Percentiles rank a stretch among this genome's conserved stretches.
Evolutionary conservation across 2,797 vertebrate species (phyloP).

Genomic region (Sylvia borin): DNA sequence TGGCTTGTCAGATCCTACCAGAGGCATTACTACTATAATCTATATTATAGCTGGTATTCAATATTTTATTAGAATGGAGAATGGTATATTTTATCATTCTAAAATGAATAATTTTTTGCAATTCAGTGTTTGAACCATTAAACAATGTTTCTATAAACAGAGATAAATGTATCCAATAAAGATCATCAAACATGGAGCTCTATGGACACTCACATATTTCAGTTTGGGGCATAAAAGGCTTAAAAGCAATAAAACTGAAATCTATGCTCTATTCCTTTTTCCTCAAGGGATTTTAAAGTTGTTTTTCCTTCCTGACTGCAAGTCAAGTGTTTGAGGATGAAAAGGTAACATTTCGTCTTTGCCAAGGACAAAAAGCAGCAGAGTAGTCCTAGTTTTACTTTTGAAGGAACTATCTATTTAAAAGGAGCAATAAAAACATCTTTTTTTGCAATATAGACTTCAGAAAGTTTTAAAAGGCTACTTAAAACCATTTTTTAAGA

Average conservation of each 20-base stretch:
- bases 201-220: constrained; percentile 34
- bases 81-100: constrained; percentile 24
- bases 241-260: constrained; percentile 38
- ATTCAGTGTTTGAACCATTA: constrained; percentile 52
- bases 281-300: neutral
- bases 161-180: constrained; percentile 51
- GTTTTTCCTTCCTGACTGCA: neutral
- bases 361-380: neutral
- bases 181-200: neutral
- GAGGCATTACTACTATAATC: constrained; percentile 24
- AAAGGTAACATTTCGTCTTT: neutral
- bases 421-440: neutral
- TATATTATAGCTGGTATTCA: constrained; percentile 44
- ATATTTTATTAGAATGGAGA: constrained; percentile 60
- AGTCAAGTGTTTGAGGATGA: neutral
- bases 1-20: constrained; percentile 9
- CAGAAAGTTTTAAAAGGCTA: neutral
- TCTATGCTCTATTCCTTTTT: neutral
- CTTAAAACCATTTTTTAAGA: neutral
- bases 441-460: neutral
- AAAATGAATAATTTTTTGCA: constrained; percentile 52
- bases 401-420: neutral
- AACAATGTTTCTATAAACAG: constrained; percentile 43
- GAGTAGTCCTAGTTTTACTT: neutral
- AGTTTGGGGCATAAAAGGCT: constrained; percentile 30